Base-by-base conservation (phyloP, 2,888 invertebrate species). In the Apamea anceps region DNA sequence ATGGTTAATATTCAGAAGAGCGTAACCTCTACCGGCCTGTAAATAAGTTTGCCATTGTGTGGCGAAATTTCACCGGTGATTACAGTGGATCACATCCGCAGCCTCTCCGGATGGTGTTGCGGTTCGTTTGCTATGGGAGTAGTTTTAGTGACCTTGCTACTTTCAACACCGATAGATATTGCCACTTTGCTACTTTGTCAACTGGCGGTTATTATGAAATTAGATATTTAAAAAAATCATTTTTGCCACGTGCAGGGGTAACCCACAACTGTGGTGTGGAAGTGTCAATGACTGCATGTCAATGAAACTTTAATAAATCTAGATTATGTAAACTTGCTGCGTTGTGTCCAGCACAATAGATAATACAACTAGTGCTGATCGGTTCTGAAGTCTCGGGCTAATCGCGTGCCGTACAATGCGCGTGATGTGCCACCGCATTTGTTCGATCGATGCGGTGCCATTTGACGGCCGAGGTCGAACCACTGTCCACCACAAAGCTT, bases 401-500 rank as follows among this genome's bases (percentile, higher is more conserved):
- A 89, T 94, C 89, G 94, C 95, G 94, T 95, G 94, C 88, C 85
- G 81, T 85, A 88, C 89, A 85, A 85, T 84, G 92, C 93, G 93
- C 94, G 94, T 95, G 95, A 94, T 94, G 93, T 92, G 90, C 92
- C 91, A 88, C 93, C 93, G 91, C 92, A 93, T 86, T 89, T 81
- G 89, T 91, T 85, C 95, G 95, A 96, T 96, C 96, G 96, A 96
- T 96, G 93, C 88, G 91, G 89, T 92, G 92, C 91, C 92, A 93
- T 96, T 96, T 96, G 96, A 96, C 94, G 96, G 96, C 96, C 96
- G 96, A 96, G 96, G 96, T 96, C 96, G 96, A 90, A 93, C 94
- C 90, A 93, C 93, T 96, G 96, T 96, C 96, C 96, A 96, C 95
- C 93, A 95, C 91, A 92, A 92, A 92, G 90, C 96, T 96, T 96